Percentiles rank a stretch among this genome's conserved stretches.
These are phyloP conservation scores for Ganaspis sp. DNA, from an alignment of 1,140 invertebrate genomes.

Conservation along the genomic window DNA sequence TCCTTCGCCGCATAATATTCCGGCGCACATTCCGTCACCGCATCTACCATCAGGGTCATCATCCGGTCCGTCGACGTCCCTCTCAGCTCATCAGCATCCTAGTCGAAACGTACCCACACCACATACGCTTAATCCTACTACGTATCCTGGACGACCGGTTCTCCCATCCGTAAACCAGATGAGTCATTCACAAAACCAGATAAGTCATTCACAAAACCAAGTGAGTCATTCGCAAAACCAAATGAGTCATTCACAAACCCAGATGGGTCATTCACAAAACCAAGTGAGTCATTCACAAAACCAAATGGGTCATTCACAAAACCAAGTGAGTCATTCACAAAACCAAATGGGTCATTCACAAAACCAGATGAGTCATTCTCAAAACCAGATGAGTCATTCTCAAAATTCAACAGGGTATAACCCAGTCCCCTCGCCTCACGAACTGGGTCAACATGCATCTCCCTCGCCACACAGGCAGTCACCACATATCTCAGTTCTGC, in stretches of 20 bases:
- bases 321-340: no score
- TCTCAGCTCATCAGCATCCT: slow-evolving; percentile 46
- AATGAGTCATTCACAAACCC: no score
- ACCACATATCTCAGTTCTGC: slow-evolving; percentile 61
- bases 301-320: no score
- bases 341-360: no score
- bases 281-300: no score
- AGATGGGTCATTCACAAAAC: no score
- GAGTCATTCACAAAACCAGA: no score
- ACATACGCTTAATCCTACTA: slow-evolving; percentile 30
- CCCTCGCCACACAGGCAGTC: slow-evolving; percentile 66
- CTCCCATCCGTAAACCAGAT: slow-evolving; percentile 54
- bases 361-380: no score
- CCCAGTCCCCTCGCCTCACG: slow-evolving; percentile 54
- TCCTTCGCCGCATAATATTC: slow-evolving; percentile 68
- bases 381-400: slow-evolving; percentile 63
- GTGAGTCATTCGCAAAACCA: no score
- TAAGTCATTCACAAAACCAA: no score
- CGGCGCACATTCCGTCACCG: slow-evolving; percentile 69
- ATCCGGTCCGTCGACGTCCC: slow-evolving; percentile 53
- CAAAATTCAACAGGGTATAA: slow-evolving; percentile 55
- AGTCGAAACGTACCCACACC: slow-evolving; percentile 46
- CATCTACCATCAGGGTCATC: slow-evolving; percentile 59
- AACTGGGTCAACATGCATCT: slow-evolving; percentile 54
- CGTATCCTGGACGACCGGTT: slow-evolving; percentile 47